Conservation (phyloP, 1,140 invertebrate species). For the Caenorhabditis elegans region WBcel235 BX284604.4:5090001-5090500, state of each 20-base stretch:
- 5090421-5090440: background rate
- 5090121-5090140: too few species aligned
- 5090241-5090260: background rate
- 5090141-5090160: too few species aligned
- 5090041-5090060: too few species aligned
- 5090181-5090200: too few species aligned
- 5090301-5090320: background rate
- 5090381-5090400: background rate
- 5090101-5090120: too few species aligned
- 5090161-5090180: too few species aligned
- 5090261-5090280: background rate
- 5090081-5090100: too few species aligned
- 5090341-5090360: background rate
- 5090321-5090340: background rate
- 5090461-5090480: background rate
- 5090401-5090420: background rate
- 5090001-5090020: too few species aligned
- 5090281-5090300: background rate
- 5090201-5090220: too few species aligned
- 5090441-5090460: background rate
- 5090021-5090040: too few species aligned
- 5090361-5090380: background rate
- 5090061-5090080: too few species aligned
- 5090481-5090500: background rate
- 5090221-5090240: background rate